Evolutionary conservation across 2,888 invertebrate genomes (phyloP), one percentile per base, ranked within the genome.

Genomic region (Ferrisia virgata): DNA sequence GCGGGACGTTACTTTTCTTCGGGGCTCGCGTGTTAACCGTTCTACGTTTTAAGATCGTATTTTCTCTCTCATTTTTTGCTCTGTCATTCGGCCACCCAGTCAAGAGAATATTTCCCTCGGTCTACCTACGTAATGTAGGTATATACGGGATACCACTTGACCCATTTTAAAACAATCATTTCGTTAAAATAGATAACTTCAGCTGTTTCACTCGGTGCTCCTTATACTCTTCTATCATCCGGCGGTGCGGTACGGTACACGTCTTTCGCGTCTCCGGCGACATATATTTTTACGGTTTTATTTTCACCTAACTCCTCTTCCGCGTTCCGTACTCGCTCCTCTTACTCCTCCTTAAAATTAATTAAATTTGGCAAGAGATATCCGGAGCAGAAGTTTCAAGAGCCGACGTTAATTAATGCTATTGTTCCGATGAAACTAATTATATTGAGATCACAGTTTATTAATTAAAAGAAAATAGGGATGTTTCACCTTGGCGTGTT

Each of bases 371-470:
- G 72, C 33, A 72, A 72, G 72, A 72, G 72, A 72, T 72, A 72
- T 72, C 33, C 72, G 72, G 13, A 31, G 72, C 72, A 72, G 72
- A 72, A 36, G 33, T 72, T 72, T 72, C 72, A 72, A 72, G 33
- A 36, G 33, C 33, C 72, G 72, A 72, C 72, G 47, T 79, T 79
- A 79, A 79, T 79, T 79, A 79, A 79, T 79, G 79, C 79, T 79
- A 79, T 79, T 79, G 47, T 79, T 79, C 47, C 28, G 79, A 79
- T 79, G 79, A 47, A 79, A 79, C 79, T 79, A 79, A 79, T 79
- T 79, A 79, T 47, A 47, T 79, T 79, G 43, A 72, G 72, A 72
- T 72, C 33, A 72, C 72, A 31, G 72, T 72, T 72, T 72, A 72
- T 72, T 33, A 72, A 33, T 72, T 72, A 72, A 36, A 72, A 31